Conservation (phyloP, 2,797 vertebrate genomes). For the Hypotaenidia philippensis region DNA sequence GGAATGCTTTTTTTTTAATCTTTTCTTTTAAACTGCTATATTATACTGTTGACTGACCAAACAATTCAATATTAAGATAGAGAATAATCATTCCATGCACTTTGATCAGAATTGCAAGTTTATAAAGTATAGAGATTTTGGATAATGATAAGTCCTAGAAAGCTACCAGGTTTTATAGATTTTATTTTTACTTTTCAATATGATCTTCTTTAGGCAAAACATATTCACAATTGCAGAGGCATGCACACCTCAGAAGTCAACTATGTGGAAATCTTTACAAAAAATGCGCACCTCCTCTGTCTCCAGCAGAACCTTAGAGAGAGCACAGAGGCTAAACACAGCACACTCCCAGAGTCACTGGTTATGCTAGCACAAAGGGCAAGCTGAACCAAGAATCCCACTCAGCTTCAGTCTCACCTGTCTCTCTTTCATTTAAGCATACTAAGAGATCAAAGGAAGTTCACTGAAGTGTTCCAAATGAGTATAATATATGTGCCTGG, state of each 20-base stretch:
- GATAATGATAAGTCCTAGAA: not conserved
- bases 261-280: not conserved
- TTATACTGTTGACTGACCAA: not conserved
- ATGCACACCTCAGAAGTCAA: not conserved
- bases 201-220: not conserved
- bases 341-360: not conserved
- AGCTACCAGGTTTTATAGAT: not conserved
- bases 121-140: not conserved
- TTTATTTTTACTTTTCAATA: not conserved
- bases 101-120: not conserved
- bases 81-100: not conserved
- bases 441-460: not conserved
- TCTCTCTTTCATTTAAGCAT: not conserved
- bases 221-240: not conserved
- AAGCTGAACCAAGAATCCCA: not conserved
- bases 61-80: not conserved
- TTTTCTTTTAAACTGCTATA: not conserved
- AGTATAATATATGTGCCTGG: not conserved
- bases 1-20: not conserved
- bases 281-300: not conserved
- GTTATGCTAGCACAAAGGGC: not conserved
- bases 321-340: not conserved
- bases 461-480: not conserved
- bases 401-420: not conserved
- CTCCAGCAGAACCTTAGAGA: not conserved